Evolutionary conservation across 2,888 invertebrate genomes (phyloP).

Genomic region (Sylvicola fuscatus): DNA sequence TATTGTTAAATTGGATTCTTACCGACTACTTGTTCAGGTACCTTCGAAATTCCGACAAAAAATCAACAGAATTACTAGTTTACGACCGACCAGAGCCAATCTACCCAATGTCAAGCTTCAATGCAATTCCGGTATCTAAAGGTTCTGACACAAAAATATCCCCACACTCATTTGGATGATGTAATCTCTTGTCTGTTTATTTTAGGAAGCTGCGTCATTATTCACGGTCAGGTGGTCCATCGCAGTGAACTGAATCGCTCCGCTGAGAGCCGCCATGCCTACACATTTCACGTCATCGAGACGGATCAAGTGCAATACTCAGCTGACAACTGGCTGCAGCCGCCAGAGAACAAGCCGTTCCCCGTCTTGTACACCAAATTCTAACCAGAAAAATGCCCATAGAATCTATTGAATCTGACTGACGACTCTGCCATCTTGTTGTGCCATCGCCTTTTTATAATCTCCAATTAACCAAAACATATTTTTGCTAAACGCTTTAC

Average conservation of each 20-base stretch:
- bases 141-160: too few relatives aligned
- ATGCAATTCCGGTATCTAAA: slow-evolving; percentile 61
- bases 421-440: too few relatives aligned
- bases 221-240: slow-evolving; percentile 88
- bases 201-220: slow-evolving; percentile 64
- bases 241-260: slow-evolving; percentile 77
- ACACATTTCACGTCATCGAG: slow-evolving; percentile 90
- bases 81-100: slow-evolving; percentile 46
- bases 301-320: slow-evolving; percentile 51
- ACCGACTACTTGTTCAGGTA: slow-evolving; percentile 18
- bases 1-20: background rate
- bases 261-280: slow-evolving; percentile 66
- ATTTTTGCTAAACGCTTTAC: too few relatives aligned
- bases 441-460: too few relatives aligned
- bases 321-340: slow-evolving; percentile 70
- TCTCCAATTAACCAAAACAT: too few relatives aligned
- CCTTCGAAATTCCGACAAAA: slow-evolving; percentile 44
- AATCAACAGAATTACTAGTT: slow-evolving; percentile 35
- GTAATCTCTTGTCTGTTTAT: slow-evolving; percentile 9
- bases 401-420: too few relatives aligned
- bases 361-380: slow-evolving; percentile 33
- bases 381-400: too few relatives aligned
- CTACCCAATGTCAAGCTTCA: slow-evolving; percentile 54
- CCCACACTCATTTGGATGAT: too few relatives aligned
- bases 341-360: slow-evolving; percentile 45